Percentiles rank a stretch among this genome's conserved stretches.
Conservation (phyloP, 2,888 invertebrate species). For the Cotesia congregata region DNA sequence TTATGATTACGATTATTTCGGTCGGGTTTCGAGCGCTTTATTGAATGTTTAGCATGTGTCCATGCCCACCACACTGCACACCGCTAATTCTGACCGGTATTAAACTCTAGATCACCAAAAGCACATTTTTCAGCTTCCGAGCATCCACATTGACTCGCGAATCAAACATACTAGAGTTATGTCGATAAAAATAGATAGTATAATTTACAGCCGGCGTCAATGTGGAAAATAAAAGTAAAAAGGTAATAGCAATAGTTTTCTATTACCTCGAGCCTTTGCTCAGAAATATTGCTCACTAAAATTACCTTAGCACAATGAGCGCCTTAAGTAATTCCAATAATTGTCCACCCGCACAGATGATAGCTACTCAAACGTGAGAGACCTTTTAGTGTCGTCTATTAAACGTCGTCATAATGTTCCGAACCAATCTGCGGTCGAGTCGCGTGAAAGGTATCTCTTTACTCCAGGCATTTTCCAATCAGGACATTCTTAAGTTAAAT, state of each 20-base stretch:
- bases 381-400: conserved; percentile 34
- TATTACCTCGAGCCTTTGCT: background rate
- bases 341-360: conserved; percentile 18
- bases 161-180: too few species aligned
- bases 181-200: too few species aligned
- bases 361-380: conserved; percentile 18
- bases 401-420: conserved; percentile 20
- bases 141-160: too few species aligned
- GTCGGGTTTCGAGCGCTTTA: conserved; percentile 65
- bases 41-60: conserved; percentile 66
- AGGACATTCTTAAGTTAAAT: conserved; percentile 38
- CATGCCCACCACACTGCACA: conserved; percentile 22
- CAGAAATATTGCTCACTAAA: background rate
- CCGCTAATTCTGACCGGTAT: conserved; percentile 64
- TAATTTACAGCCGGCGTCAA: background rate
- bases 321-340: conserved; percentile 10
- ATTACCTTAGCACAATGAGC: background rate
- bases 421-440: conserved; percentile 39
- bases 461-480: conserved; percentile 61
- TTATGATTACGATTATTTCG: conserved; percentile 68
- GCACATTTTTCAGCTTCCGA: background rate
- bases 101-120: background rate
- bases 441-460: conserved; percentile 63
- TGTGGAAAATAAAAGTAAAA: background rate
- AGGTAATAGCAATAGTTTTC: background rate